Evolutionary conservation across 2,113 vertebrate species (phyloP).

Genomic region (Typhlomys cinereus): DNA sequence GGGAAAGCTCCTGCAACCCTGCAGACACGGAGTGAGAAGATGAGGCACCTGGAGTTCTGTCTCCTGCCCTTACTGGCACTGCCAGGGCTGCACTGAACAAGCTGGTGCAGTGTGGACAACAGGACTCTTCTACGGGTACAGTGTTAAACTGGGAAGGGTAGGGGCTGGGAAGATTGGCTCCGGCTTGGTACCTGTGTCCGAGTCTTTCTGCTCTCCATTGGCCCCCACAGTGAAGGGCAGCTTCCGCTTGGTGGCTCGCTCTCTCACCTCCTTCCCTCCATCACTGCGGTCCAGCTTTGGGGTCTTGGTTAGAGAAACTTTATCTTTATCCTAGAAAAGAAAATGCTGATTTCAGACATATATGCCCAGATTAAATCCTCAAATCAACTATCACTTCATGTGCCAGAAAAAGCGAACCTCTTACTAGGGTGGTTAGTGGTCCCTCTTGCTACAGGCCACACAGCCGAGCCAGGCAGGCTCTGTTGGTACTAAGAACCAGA

Average conservation of each 20-base stretch:
- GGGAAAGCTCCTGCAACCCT: background rate
- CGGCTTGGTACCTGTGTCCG: constrained; percentile 92
- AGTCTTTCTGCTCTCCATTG: constrained; percentile 99
- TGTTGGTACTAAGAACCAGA: background rate
- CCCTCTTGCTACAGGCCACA: background rate
- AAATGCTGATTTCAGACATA: constrained; percentile 39
- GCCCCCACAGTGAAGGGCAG: constrained; percentile 97
- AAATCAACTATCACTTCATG: background rate
- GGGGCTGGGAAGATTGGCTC: background rate
- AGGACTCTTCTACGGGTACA: background rate
- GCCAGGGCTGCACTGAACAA: background rate
- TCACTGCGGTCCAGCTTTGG: constrained; percentile 98
- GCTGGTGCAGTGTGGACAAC: too few relatives aligned
- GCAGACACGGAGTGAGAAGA: background rate
- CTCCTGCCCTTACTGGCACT: background rate
- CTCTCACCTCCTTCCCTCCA: constrained; percentile 99
- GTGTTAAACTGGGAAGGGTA: background rate
- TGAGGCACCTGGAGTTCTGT: background rate
- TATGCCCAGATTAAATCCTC: background rate
- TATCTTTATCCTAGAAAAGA: constrained; percentile 95
- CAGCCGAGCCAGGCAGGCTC: background rate
- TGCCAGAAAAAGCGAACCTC: background rate
- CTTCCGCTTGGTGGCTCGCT: constrained; percentile 96
- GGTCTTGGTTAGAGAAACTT: constrained; percentile 99
- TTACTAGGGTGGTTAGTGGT: background rate